Evolutionary conservation across 2,888 invertebrate genomes (phyloP).

Genomic region (Sericinus montela): DNA sequence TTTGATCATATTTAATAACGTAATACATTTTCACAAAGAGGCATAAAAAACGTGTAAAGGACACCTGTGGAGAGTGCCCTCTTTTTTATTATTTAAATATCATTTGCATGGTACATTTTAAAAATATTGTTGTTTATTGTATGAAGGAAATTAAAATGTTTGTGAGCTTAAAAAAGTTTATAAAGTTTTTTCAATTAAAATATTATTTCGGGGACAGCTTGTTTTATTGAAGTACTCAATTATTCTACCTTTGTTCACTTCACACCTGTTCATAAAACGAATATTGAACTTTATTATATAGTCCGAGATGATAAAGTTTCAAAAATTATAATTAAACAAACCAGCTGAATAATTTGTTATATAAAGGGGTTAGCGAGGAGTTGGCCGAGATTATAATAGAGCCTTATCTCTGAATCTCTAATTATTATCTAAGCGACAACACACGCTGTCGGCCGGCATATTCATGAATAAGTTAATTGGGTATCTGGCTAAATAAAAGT

Average conservation of each 20-base stretch:
- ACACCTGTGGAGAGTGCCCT: too few species aligned
- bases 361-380: conserved; percentile 16
- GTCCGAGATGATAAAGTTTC: background rate
- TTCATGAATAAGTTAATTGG: conserved; percentile 70
- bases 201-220: too few species aligned
- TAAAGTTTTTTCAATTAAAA: too few species aligned
- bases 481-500: conserved; percentile 28
- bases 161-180: too few species aligned
- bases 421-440: conserved; percentile 39
- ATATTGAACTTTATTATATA: background rate
- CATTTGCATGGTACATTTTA: too few species aligned
- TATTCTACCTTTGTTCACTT: background rate
- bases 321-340: conserved; percentile 9
- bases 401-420: conserved; percentile 35
- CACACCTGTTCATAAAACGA: background rate
- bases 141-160: too few species aligned
- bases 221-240: too few species aligned
- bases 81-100: too few species aligned
- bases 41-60: too few species aligned
- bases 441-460: conserved; percentile 35
- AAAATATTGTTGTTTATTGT: too few species aligned
- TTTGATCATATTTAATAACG: too few species aligned
- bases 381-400: conserved; percentile 26
- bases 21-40: too few species aligned
- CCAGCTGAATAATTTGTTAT: conserved; percentile 6